phyloP scores from a whole-genome alignment of 2,888 invertebrate species.

The Tetheella fluctuosa region DNA sequence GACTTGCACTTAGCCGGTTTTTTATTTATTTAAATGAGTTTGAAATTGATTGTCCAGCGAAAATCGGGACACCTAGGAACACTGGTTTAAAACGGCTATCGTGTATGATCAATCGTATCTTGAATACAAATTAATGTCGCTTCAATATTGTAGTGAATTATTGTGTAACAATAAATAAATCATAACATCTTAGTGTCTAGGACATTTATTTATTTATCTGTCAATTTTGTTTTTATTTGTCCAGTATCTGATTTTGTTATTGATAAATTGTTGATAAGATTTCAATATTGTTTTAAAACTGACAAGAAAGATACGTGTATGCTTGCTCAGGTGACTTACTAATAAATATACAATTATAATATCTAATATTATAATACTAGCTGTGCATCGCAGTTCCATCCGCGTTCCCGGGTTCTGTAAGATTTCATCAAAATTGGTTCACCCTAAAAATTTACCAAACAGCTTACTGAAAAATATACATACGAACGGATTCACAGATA shows the following conservation, averaged over 20 bases:
- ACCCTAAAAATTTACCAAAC: no score
- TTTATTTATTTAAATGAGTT: background rate
- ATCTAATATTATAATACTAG: no score
- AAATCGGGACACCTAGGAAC: background rate
- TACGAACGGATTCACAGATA: no score
- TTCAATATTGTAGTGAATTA: background rate
- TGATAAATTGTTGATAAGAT: slow-evolving; percentile 11
- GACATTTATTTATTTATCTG: background rate
- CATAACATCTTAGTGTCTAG: no score
- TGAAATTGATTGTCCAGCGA: background rate
- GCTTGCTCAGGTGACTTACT: background rate
- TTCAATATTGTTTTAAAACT: background rate
- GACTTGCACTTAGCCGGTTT: no score
- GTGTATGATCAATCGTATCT: slow-evolving; percentile 2
- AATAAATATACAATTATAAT: no score
- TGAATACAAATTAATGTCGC: background rate
- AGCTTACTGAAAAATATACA: no score
- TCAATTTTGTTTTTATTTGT: background rate
- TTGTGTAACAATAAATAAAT: no score
- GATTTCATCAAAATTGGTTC: no score
- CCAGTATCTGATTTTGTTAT: background rate
- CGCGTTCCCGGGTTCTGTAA: no score
- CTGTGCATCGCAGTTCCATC: no score
- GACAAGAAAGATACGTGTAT: background rate
- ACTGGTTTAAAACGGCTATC: background rate